phyloP scores from a whole-genome alignment of 2,113 vertebrate genomes.

The Hypomesus transpacificus region DNA sequence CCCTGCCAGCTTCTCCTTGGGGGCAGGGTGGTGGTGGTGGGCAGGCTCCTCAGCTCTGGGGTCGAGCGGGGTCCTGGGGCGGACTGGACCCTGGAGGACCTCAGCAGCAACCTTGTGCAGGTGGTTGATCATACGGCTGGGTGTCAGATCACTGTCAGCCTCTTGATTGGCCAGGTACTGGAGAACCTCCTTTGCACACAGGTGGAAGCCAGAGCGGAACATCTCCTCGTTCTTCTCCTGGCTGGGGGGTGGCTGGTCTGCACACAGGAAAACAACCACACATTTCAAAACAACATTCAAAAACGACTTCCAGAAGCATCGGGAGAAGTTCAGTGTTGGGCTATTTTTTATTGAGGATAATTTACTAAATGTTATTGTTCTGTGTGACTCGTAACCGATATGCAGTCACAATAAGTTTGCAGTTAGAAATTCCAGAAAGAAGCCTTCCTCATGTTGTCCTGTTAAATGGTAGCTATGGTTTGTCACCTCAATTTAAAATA shows the following conservation, averaged over 20 bases:
- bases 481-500: background rate
- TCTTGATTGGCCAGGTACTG: slow-evolving; percentile 89
- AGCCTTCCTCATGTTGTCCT: no score
- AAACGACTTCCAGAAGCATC: background rate
- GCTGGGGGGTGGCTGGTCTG: slow-evolving; percentile 75
- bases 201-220: slow-evolving; percentile 95
- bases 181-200: slow-evolving; percentile 93
- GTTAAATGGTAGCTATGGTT: background rate
- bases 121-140: slow-evolving; percentile 82
- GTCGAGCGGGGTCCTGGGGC: slow-evolving; percentile 59
- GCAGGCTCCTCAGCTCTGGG: slow-evolving; percentile 37
- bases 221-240: slow-evolving; percentile 86
- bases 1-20: slow-evolving; percentile 73
- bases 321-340: background rate
- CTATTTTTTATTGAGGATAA: no score
- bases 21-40: slow-evolving; percentile 54
- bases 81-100: slow-evolving; percentile 74
- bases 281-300: slow-evolving; percentile 18
- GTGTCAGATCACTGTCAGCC: slow-evolving; percentile 74
- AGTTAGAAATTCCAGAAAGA: no score
- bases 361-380: no score
- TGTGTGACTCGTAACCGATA: no score
- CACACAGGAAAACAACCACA: slow-evolving; percentile 59
- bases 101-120: slow-evolving; percentile 88
- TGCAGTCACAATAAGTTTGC: no score